These are phyloP conservation scores for Diadumene lineata DNA, from an alignment of 92 coral and sea anemone genomes.

Conservation along the genomic window DNA sequence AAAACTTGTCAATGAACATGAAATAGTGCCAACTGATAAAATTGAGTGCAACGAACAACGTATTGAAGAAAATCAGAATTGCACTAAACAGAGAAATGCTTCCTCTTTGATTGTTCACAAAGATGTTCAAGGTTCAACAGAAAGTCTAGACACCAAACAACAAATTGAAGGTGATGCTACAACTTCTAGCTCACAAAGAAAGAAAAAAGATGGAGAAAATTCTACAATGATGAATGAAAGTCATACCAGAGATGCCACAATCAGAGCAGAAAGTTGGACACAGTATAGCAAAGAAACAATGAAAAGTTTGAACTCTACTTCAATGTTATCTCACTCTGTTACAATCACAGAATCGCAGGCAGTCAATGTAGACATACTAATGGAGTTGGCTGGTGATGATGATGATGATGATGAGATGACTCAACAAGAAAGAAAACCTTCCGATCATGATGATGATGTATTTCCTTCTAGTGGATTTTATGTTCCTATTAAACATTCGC, in stretches of 20 bases:
- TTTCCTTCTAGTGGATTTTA: constrained; percentile 90
- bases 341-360: constrained; percentile 75
- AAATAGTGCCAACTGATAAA: background rate
- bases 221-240: background rate
- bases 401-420: constrained; percentile 35
- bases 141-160: background rate
- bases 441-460: constrained; percentile 58
- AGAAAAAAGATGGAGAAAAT: too few relatives aligned
- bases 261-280: background rate
- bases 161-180: background rate
- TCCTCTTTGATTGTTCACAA: background rate
- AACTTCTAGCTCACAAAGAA: background rate
- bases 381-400: constrained; percentile 56
- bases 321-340: constrained; percentile 3
- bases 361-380: constrained; percentile 64
- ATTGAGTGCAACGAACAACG: background rate
- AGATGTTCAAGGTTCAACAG: background rate
- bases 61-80: background rate
- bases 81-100: background rate
- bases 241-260: background rate
- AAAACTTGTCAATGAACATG: background rate
- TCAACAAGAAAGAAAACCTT: constrained; percentile 31
- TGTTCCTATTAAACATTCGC: constrained; percentile 54
- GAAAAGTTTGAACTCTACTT: background rate
- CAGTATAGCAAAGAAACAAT: background rate